Base-by-base conservation (phyloP, 2,113 vertebrate species). In the Raja brachyura region DNA sequence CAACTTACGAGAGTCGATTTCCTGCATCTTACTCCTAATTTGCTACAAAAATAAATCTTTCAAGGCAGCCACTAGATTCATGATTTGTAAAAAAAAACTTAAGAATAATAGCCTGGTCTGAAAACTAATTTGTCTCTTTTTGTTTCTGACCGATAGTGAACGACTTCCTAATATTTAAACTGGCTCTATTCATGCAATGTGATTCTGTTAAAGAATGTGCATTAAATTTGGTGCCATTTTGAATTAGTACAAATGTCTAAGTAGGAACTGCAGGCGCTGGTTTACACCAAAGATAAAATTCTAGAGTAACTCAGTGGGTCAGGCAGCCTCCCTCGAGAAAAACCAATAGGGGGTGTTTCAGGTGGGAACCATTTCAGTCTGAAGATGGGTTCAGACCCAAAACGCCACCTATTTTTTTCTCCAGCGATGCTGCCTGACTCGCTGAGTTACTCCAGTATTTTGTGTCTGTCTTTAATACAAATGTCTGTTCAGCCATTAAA, bases 181-280 rank as follows among this genome's bases (percentile, higher is more conserved):
- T 54, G 66, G 39, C 22, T 74, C 11, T 25, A 25, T 48, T 68
- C 90, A 74, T 68, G 9, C n/a, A 25, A 54, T 54, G 33, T 13
- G 68, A n/a, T 25, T 54, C 31, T 74, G 10, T 22, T 54, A 73
- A 48, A 20, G 70, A 74, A 33, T 73, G 20, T 14, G 31, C 66
- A 39, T 90, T 68, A 73, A 73, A 92, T 73, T 73, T 92, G 20
- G n/a, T 74, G 20, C 66, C 90, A 73, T 92, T 74, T 73, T 73
- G n/a, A 22, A 54, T 92, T 28, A 73, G 66, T 92, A 73, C 48
- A 74, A 74, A 92, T 74, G 33, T 10, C 66, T 73, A 48, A 48
- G 39, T 48, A 48, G 39, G 39, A 48, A 48, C 39, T 48, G 39
- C 39, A 48, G 39, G 39, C 3, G 39, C 39, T 48, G 39, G 39